A percentile compares a stretch with the other conserved stretches of the same genome.
Conservation (phyloP, 1,140 invertebrate genomes). For the Drosophila trapezifrons region DNA sequence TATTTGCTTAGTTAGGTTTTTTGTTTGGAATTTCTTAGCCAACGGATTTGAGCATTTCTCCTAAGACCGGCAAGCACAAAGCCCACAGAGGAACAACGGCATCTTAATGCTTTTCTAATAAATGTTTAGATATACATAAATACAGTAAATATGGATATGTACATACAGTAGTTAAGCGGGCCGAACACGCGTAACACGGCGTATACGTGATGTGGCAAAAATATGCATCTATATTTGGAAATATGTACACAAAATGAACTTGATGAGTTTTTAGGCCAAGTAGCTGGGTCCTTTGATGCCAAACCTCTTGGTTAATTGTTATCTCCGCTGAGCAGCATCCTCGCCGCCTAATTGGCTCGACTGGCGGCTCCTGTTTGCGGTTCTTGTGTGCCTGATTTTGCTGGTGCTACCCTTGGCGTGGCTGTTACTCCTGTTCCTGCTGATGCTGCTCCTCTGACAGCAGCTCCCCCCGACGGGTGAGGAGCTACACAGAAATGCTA, state of each 20-base stretch:
- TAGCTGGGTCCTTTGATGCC: slow-evolving; percentile 24
- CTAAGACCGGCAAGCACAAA: slow-evolving; percentile 48
- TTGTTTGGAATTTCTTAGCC: slow-evolving; percentile 28
- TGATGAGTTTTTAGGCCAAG: slow-evolving; percentile 36
- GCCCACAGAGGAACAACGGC: slow-evolving; percentile 68
- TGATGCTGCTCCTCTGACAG: slow-evolving; percentile 7
- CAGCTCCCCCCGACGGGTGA: slow-evolving; percentile 26
- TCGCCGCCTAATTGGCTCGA: slow-evolving; percentile 66
- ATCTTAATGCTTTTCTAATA: slow-evolving; percentile 31
- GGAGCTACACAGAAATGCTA: slow-evolving; percentile 77
- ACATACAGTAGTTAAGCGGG: slow-evolving; percentile 49
- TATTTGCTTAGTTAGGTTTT: slow-evolving; percentile 1
- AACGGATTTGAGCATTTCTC: slow-evolving; percentile 69
- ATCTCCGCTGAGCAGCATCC: slow-evolving; percentile 55
- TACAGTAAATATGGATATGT: slow-evolving; percentile 41
- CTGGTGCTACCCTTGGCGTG: slow-evolving; percentile 32
- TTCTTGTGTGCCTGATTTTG: slow-evolving; percentile 12
- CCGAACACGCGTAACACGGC: slow-evolving; percentile 30
- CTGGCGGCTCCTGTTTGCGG: slow-evolving; percentile 37
- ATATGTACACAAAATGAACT: slow-evolving; percentile 65
- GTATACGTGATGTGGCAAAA: slow-evolving; percentile 68
- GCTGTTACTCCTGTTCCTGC: slow-evolving; percentile 1
- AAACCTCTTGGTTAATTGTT: slow-evolving; percentile 74
- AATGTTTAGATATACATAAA: slow-evolving; percentile 27
- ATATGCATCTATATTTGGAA: slow-evolving; percentile 33